Evolutionary conservation across 2,113 vertebrate species (phyloP).

Genomic region (Ceyx cyanopectus): DNA sequence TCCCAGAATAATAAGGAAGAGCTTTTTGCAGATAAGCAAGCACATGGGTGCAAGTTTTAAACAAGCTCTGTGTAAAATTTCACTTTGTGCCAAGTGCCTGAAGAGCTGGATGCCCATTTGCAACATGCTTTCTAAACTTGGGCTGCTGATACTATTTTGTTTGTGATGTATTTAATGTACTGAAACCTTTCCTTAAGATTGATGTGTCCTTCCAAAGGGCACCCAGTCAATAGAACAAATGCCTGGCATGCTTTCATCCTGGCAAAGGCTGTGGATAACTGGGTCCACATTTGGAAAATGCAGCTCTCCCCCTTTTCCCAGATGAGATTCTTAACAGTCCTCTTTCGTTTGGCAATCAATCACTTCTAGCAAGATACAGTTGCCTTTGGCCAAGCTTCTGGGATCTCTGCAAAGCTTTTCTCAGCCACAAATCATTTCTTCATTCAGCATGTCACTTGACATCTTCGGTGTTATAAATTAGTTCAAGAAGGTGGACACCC

Average conservation of each 20-base stretch:
- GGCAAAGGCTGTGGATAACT: neutral
- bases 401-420: conserved; percentile 45
- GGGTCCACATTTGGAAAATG: neutral
- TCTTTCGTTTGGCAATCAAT: neutral
- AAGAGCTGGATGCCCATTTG: neutral
- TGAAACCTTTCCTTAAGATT: conserved; percentile 26
- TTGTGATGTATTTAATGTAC: conserved; percentile 14
- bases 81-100: neutral
- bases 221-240: neutral
- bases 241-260: neutral
- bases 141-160: neutral
- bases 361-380: conserved; percentile 1
- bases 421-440: conserved; percentile 57
- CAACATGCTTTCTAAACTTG: neutral
- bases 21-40: neutral
- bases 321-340: neutral
- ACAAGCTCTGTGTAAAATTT: neutral
- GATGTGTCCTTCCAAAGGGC: neutral
- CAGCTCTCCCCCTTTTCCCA: neutral
- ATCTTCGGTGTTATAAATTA: conserved; percentile 66
- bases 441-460: conserved; percentile 38
- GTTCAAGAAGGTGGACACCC: conserved; percentile 38
- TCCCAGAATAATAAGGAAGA: neutral
- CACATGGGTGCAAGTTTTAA: neutral
- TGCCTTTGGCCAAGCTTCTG: conserved; percentile 45